phyloP scores from a whole-genome alignment of 2,797 vertebrate genomes.

The Girardinus metallicus region DNA sequence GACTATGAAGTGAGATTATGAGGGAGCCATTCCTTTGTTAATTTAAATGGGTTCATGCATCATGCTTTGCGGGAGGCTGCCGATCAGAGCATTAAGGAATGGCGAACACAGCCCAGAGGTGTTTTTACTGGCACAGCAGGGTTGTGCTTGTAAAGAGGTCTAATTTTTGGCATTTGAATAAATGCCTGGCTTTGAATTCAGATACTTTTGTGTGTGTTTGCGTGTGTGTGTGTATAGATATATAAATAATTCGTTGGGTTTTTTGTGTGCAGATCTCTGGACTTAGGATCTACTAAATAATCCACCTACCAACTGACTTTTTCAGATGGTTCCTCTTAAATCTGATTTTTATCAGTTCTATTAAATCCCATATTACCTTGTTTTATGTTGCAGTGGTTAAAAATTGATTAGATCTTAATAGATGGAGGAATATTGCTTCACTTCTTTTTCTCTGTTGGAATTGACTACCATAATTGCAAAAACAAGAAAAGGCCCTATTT shows the following conservation, averaged over 20 bases:
- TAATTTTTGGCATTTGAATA: constrained; percentile 72
- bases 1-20: constrained; percentile 89
- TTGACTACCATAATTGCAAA: neutral
- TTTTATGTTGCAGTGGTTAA: neutral
- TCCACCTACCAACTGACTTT: neutral
- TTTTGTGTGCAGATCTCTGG: constrained; percentile 3
- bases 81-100: constrained; percentile 80
- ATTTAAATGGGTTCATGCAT: constrained; percentile 99
- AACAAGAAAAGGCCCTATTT: neutral
- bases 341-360: neutral
- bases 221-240: neutral
- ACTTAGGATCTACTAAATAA: neutral
- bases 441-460: neutral
- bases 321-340: neutral
- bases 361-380: neutral
- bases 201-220: constrained; percentile 17
- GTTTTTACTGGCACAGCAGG: constrained; percentile 94
- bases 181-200: constrained; percentile 42
- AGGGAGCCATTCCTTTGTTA: constrained; percentile 97
- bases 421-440: neutral
- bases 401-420: neutral
- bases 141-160: constrained; percentile 60
- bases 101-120: constrained; percentile 92
- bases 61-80: constrained; percentile 87
- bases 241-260: constrained; percentile 20